Percentiles rank a stretch among this genome's conserved stretches.
These are phyloP conservation scores for Celastrina argiolus DNA, from an alignment of 2,888 invertebrate genomes.

Conservation along the genomic window DNA sequence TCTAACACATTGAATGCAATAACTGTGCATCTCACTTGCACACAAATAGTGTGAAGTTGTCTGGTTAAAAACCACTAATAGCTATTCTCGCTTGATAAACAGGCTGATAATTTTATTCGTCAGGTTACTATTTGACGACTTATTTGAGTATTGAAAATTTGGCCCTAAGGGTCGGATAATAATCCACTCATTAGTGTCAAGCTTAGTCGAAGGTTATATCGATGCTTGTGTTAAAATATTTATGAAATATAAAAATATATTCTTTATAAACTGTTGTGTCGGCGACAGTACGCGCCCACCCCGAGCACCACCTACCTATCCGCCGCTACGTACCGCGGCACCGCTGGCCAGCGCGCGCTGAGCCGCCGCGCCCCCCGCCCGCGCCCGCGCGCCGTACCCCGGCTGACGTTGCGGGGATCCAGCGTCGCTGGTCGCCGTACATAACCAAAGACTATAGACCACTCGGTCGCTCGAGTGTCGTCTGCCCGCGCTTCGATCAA, in stretches of 20 bases:
- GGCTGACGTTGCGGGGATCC: conserved; percentile 55
- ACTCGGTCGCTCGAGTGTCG: conserved; percentile 69
- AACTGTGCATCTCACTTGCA: no score
- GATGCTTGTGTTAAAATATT: no score
- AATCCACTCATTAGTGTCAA: no score
- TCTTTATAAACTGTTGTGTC: conserved; percentile 26
- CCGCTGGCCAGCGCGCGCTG: conserved; percentile 62
- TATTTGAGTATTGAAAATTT: no score
- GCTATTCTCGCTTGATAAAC: no score
- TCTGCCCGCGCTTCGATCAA: conserved; percentile 71
- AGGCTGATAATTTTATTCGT: no score
- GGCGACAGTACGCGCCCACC: conserved; percentile 62
- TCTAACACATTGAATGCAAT: no score
- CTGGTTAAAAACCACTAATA: no score
- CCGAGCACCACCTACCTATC: conserved; percentile 56
- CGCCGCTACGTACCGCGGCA: conserved; percentile 74
- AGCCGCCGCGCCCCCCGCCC: conserved; percentile 52
- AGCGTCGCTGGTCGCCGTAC: conserved; percentile 45
- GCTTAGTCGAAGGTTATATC: no score
- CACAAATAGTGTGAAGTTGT: no score
- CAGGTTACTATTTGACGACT: no score
- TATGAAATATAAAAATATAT: background rate
- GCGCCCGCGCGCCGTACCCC: conserved; percentile 34
- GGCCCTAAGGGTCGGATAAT: no score
- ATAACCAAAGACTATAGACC: conserved; percentile 66